Percentiles rank a stretch among this genome's conserved stretches.
phyloP scores from a whole-genome alignment of 2,797 vertebrate genomes.

The Enteromius mattozi region DNA sequence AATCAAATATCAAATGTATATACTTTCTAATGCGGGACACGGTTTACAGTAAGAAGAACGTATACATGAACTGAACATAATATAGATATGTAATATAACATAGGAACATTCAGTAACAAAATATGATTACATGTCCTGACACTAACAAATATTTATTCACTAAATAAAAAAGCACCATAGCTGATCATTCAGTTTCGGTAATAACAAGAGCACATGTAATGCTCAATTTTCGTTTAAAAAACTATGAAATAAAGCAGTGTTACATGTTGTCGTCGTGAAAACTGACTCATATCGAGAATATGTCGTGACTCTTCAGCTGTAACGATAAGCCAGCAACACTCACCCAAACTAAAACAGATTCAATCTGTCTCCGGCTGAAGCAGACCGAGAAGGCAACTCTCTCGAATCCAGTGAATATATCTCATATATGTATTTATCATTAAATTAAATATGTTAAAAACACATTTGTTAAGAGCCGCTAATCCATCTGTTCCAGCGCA shows the following conservation, averaged over 20 bases:
- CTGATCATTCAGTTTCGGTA: background rate
- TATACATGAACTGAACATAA: background rate
- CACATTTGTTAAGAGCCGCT: background rate
- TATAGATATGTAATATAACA: background rate
- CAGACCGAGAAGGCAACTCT: background rate
- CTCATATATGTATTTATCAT: background rate
- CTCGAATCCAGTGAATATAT: background rate
- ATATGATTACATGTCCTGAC: background rate
- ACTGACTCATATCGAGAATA: background rate
- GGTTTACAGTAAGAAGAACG: background rate
- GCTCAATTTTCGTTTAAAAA: background rate
- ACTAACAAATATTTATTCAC: background rate
- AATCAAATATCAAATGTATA: background rate
- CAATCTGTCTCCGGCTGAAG: background rate
- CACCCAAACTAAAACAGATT: constrained; percentile 1
- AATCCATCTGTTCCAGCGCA: background rate
- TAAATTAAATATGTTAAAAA: background rate
- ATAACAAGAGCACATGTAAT: background rate
- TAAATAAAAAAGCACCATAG: background rate
- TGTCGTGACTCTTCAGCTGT: background rate
- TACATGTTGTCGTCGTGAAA: background rate
- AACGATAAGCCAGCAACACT: background rate
- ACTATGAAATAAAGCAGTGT: background rate
- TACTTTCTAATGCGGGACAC: background rate
- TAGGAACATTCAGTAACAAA: background rate